Conservation (phyloP, 2,888 invertebrate genomes). For the Cephus spinipes region DNA sequence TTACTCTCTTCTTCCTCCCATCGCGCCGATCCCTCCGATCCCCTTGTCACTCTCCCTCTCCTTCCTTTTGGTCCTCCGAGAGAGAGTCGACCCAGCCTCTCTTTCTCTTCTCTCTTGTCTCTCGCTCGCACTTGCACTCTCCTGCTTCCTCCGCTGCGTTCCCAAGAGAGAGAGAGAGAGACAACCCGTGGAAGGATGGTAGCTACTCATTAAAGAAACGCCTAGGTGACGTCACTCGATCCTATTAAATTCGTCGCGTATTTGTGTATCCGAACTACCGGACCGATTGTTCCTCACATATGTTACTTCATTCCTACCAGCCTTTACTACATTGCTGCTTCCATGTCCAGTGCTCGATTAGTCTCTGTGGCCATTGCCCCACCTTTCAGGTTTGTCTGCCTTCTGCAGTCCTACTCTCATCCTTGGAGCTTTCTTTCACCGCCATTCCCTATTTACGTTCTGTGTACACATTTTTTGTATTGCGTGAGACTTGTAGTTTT, state of each 20-base stretch:
- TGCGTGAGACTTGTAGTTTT: too few relatives aligned
- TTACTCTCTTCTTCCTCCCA: slow-evolving; percentile 45
- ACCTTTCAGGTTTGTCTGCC: neutral
- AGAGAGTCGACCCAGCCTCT: slow-evolving; percentile 20
- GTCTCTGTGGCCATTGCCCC: neutral
- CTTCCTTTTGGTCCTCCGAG: slow-evolving; percentile 25
- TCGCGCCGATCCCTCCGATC: slow-evolving; percentile 12
- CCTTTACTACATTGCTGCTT: neutral
- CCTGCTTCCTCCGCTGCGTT: neutral
- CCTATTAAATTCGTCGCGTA: slow-evolving; percentile 9
- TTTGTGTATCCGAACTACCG: slow-evolving; percentile 6
- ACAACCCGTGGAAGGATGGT: slow-evolving; percentile 21
- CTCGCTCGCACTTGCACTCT: slow-evolving; percentile 18
- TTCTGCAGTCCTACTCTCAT: neutral
- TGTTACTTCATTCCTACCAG: neutral
- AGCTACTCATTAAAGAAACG: slow-evolving; percentile 40
- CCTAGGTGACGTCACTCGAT: slow-evolving; percentile 38
- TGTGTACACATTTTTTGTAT: too few relatives aligned
- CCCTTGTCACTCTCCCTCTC: slow-evolving; percentile 27
- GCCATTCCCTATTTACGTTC: too few relatives aligned
- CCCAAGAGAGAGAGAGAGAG: neutral
- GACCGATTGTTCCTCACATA: slow-evolving; percentile 6
- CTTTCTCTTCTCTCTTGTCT: slow-evolving; percentile 1
- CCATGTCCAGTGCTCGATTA: neutral
- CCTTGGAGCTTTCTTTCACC: neutral